Percentiles rank a stretch among this genome's conserved stretches.
Conservation (phyloP, 2,113 vertebrate genomes). For the Oreochromis spilurus region DNA sequence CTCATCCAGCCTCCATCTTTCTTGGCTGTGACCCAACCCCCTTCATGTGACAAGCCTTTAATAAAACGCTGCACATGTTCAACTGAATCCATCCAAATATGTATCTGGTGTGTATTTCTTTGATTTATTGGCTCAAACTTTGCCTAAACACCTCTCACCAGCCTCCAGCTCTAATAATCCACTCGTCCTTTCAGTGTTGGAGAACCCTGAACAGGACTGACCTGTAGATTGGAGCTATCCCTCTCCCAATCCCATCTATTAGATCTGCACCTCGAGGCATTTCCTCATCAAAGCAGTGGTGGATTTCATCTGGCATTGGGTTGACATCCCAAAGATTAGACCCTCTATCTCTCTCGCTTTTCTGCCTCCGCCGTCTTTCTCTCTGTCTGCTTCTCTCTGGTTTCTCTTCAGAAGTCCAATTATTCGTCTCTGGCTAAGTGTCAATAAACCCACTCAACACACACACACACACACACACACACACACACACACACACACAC, state of each 20-base stretch:
- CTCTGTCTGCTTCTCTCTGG: neutral
- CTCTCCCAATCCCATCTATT: slow-evolving; percentile 51
- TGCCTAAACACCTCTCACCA: neutral
- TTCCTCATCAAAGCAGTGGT: slow-evolving; percentile 51
- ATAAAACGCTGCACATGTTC: neutral
- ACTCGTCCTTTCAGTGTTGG: neutral
- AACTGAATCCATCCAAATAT: neutral
- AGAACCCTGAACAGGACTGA: slow-evolving; percentile 28
- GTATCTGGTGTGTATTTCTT: neutral
- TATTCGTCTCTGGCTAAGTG: slow-evolving; percentile 51
- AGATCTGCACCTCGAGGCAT: slow-evolving; percentile 49
- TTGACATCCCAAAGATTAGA: slow-evolving; percentile 59
- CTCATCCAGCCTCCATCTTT: neutral
- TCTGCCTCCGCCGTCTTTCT: slow-evolving; percentile 13
- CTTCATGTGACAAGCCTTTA: neutral
- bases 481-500: neutral
- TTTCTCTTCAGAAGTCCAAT: slow-evolving; percentile 49
- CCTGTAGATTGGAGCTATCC: slow-evolving; percentile 57
- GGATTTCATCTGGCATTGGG: slow-evolving; percentile 55
- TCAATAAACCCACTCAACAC: slow-evolving; percentile 42
- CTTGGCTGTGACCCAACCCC: neutral
- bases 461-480: neutral
- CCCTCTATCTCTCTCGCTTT: slow-evolving; percentile 30
- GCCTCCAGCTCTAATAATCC: slow-evolving; percentile 19
- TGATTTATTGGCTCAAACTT: neutral